Percentiles rank a stretch among this genome's conserved stretches.
Conservation (phyloP, 2,113 vertebrate genomes). For the Entelurus aequoreus region DNA sequence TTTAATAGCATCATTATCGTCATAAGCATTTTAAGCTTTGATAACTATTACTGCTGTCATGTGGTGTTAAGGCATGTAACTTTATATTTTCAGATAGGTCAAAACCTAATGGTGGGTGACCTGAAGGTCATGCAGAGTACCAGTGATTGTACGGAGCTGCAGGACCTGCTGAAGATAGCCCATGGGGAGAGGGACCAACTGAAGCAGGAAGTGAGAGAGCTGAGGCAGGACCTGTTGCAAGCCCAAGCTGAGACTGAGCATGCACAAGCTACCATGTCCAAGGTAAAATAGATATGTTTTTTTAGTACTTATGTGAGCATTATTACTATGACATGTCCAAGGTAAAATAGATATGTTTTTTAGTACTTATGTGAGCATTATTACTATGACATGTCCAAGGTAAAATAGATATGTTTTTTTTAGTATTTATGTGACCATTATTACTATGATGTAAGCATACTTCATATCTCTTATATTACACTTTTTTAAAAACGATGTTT, state of each 20-base stretch:
- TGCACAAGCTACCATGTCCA: constrained; percentile 71
- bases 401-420: constrained; percentile 42
- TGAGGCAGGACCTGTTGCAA: constrained; percentile 81
- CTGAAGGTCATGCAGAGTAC: constrained; percentile 71
- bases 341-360: constrained; percentile 62
- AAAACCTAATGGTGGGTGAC: constrained; percentile 38
- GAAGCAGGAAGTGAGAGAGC: constrained; percentile 76
- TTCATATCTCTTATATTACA: too few species aligned
- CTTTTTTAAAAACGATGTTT: background rate
- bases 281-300: constrained; percentile 68
- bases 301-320: background rate
- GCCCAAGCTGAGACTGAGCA: constrained; percentile 77
- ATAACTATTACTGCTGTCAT: too few species aligned
- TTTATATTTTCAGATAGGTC: too few species aligned
- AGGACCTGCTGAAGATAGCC: constrained; percentile 78
- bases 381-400: constrained; percentile 72
- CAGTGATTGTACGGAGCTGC: constrained; percentile 73
- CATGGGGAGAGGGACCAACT: constrained; percentile 81
- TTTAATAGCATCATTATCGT: too few species aligned
- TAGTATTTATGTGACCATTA: background rate
- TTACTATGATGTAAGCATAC: too few species aligned
- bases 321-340: constrained; percentile 62
- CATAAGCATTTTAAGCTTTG: too few species aligned
- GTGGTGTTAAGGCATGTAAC: too few species aligned
- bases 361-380: background rate